Evolutionary conservation across 2,888 invertebrate genomes (phyloP).

Genomic region (Timandra comae): DNA sequence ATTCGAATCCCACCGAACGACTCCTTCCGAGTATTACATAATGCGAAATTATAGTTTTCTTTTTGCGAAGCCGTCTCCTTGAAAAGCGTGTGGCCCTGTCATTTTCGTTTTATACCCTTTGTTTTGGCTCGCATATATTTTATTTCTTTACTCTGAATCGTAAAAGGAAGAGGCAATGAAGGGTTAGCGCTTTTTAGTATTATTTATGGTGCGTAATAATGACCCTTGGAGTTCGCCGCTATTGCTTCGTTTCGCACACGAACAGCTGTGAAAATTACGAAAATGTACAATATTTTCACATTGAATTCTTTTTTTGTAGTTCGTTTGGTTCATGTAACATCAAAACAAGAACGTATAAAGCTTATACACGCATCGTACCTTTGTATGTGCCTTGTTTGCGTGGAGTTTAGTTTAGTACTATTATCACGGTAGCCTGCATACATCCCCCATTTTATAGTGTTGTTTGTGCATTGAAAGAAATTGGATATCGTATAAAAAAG

Average conservation of each 20-base stretch:
- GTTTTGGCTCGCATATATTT: constrained; percentile 71
- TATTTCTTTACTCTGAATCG: constrained; percentile 71
- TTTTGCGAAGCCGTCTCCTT: constrained; percentile 49
- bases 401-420: constrained; percentile 27
- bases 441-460: constrained; percentile 38
- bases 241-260: constrained; percentile 34
- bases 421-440: constrained; percentile 50
- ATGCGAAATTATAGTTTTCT: constrained; percentile 69
- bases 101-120: constrained; percentile 69
- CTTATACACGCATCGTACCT: constrained; percentile 23
- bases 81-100: constrained; percentile 72
- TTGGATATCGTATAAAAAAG: constrained; percentile 50
- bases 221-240: constrained; percentile 43
- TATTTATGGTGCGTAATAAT: constrained; percentile 72
- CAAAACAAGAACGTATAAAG: constrained; percentile 4
- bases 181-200: constrained; percentile 71
- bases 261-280: constrained; percentile 53
- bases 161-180: constrained; percentile 75
- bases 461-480: constrained; percentile 54
- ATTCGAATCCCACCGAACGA: constrained; percentile 62
- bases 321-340: constrained; percentile 11
- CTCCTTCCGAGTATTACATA: constrained; percentile 75
- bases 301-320: constrained; percentile 20
- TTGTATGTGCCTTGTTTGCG: constrained; percentile 26
- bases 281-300: constrained; percentile 30